phyloP scores from a whole-genome alignment of 2,113 vertebrate species.

The Macquaria australasica region DNA sequence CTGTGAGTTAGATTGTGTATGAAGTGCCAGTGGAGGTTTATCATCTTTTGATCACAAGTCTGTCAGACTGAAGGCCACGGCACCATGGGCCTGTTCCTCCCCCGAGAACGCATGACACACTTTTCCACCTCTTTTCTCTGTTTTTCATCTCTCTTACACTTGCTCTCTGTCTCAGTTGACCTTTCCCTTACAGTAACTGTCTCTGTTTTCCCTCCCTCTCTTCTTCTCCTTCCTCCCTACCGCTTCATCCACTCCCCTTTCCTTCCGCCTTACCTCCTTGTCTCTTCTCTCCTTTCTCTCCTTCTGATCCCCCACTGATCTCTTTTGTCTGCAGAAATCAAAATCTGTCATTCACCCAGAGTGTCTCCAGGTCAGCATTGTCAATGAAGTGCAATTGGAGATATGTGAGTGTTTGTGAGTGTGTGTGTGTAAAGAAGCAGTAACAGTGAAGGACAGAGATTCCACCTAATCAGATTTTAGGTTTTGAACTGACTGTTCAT shows the following conservation, averaged over 20 bases:
- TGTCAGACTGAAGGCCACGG: conserved; percentile 41
- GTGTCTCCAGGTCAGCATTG: conserved; percentile 30
- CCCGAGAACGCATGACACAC: conserved; percentile 56
- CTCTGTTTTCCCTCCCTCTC: conserved; percentile 53
- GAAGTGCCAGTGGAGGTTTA: conserved; percentile 33
- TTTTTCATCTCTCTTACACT: conserved; percentile 68
- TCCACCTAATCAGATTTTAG: not conserved
- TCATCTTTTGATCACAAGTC: conserved; percentile 56
- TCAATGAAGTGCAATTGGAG: conserved; percentile 25
- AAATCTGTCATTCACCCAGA: conserved; percentile 48
- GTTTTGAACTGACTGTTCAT: not conserved
- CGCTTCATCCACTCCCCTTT: conserved; percentile 22
- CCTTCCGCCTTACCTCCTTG: conserved; percentile 35
- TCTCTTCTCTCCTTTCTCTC: conserved; percentile 19
- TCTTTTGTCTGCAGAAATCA: conserved; percentile 51
- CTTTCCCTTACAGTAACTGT: conserved; percentile 66
- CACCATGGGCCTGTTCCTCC: conserved; percentile 42
- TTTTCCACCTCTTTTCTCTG: conserved; percentile 61
- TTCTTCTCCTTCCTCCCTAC: conserved; percentile 15
- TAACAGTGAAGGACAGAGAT: conserved; percentile 6
- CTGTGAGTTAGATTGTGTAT: conserved; percentile 21
- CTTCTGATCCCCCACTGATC: conserved; percentile 14
- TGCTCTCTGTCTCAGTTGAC: conserved; percentile 66
- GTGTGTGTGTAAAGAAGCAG: not conserved
- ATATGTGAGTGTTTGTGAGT: not conserved